Conservation (phyloP, 2,113 vertebrate genomes). For the Tautogolabrus adspersus region DNA sequence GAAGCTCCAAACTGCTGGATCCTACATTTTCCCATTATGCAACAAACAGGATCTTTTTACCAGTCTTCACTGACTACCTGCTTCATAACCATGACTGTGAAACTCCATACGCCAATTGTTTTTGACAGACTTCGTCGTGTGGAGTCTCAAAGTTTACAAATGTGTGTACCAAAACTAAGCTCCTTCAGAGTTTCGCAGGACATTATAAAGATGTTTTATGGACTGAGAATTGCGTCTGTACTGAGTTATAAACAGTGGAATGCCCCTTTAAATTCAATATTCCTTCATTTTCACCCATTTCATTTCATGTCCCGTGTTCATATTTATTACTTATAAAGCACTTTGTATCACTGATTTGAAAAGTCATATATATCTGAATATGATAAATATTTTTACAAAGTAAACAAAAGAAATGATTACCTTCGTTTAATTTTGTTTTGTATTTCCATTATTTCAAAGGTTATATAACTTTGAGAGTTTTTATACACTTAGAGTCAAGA, state of each 20-base stretch:
- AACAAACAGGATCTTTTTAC: background rate
- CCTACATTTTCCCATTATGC: background rate
- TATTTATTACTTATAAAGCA: conserved; percentile 14
- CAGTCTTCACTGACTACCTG: background rate
- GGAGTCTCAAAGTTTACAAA: background rate
- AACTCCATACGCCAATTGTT: background rate
- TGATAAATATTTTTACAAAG: conserved; percentile 39
- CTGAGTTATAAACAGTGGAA: background rate
- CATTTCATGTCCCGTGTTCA: background rate
- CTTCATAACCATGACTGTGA: background rate
- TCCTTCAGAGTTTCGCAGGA: background rate
- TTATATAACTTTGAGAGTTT: conserved; percentile 18
- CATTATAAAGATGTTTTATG: background rate
- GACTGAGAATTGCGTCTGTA: background rate
- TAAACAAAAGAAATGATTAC: conserved; percentile 35
- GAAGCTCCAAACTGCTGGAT: background rate
- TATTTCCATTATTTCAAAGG: conserved; percentile 31
- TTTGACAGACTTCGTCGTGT: background rate
- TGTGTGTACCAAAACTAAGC: no score
- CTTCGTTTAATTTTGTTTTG: conserved; percentile 21
- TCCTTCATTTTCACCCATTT: background rate
- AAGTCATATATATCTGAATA: conserved; percentile 16
- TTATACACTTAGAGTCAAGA: conserved; percentile 32
- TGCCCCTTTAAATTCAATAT: background rate
- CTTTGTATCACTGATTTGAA: conserved; percentile 62